Evolutionary conservation across 2,797 vertebrate genomes (phyloP), one percentile per base, ranked within the genome.

Genomic region (Holocentrus rufus): DNA sequence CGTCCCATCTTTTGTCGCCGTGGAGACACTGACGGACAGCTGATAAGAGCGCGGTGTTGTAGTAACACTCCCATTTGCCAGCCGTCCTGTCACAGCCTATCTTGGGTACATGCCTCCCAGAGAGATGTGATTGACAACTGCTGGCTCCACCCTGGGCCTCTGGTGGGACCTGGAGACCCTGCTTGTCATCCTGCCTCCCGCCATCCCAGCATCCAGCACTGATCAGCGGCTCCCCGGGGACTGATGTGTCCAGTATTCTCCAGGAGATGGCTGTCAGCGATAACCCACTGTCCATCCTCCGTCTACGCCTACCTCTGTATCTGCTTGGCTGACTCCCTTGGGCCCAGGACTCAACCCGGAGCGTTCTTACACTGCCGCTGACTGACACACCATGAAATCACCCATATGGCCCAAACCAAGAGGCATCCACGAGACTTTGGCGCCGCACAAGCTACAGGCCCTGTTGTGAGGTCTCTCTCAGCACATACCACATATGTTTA

Each of bases 401-500:
- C 56, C 64, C 84, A 71, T 75, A 82, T 76, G 82, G 47, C 47
- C 67, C 53, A 39, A 23, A 46, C 52, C 57, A 14, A 20, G n/a
- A 63, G 64, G 14, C 58, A 60, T 30, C 13, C 22, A 42, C 1
- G 22, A 55, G 14, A 54, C 54, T 57, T 65, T 13, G 1, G 61
- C 25, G 65, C 68, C 47, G 49, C 42, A 61, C 54, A 69, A 74
- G 31, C 81, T 72, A 72, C 34, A 4, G 64, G 69, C 34, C 20
- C 0, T 9, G 25, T 54, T 64, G 72, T 14, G 53, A 71, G 71
- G 76, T 30, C 61, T 72, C 58, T 68, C 57, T 78, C 69, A 42
- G 76, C 65, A 71, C 80, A 78, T 8, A 49, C 56, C 66, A 58
- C 76, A 70, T 72, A 80, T 79, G 76, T 86, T 81, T 65, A 27